These are phyloP conservation scores for Halesus radiatus DNA, from an alignment of 1,140 invertebrate genomes.

Conservation along the genomic window DNA sequence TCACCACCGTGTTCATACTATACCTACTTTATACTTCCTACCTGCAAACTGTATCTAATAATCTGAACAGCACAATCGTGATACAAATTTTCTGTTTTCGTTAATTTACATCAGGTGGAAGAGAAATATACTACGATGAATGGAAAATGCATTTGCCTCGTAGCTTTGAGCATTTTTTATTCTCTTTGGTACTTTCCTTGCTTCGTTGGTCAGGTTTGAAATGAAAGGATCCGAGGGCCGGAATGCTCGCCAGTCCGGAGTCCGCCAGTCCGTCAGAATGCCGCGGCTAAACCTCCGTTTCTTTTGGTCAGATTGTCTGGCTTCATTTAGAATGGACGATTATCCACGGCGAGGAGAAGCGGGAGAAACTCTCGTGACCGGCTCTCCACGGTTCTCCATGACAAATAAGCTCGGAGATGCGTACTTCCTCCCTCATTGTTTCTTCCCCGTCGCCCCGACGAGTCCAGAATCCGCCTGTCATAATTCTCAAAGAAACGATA, in stretches of 20 bases:
- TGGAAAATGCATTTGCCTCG: no score
- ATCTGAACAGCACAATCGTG: no score
- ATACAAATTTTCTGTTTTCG: no score
- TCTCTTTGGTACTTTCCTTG: no score
- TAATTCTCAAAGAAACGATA: conserved; percentile 19
- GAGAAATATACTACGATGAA: no score
- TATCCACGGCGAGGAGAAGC: conserved; percentile 27
- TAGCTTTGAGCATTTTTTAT: no score
- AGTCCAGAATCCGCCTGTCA: conserved; percentile 23
- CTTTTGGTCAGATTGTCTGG: conserved; percentile 27
- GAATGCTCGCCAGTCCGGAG: no score
- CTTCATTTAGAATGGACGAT: conserved; percentile 17
- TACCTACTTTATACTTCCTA: no score
- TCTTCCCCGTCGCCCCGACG: conserved; percentile 25
- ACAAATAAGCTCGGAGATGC: conserved; percentile 38
- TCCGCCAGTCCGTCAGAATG: background rate
- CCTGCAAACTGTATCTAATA: no score
- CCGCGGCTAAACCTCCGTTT: background rate
- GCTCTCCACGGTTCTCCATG: conserved; percentile 28
- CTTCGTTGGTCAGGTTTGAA: background rate
- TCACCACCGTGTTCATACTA: no score
- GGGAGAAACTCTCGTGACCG: conserved; percentile 19
- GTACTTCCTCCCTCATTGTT: conserved; percentile 38
- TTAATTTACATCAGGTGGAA: no score
- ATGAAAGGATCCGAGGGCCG: background rate